phyloP scores from a whole-genome alignment of 2,113 vertebrate species.

The Podocnemis expansa region DNA sequence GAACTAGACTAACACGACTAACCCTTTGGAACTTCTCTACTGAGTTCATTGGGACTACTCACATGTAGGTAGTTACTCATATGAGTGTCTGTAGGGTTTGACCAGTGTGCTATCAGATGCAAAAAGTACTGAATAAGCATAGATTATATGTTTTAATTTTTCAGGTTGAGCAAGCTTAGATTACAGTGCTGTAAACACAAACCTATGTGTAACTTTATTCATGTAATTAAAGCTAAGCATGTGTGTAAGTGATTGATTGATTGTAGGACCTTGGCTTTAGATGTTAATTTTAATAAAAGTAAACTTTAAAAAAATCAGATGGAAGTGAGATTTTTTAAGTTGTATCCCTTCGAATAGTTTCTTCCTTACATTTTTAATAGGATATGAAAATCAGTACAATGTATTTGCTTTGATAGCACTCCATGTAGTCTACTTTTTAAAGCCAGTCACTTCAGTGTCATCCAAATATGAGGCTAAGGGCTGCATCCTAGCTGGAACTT shows the following conservation, averaged over 20 bases:
- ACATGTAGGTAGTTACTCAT: background rate
- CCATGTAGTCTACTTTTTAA: background rate
- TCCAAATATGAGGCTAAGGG: background rate
- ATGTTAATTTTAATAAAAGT: background rate
- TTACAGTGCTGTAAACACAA: background rate
- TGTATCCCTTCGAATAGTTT: background rate
- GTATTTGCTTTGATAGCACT: background rate
- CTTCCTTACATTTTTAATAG: background rate
- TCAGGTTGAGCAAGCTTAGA: background rate
- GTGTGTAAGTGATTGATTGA: background rate
- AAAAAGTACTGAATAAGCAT: background rate
- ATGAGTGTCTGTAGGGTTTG: background rate
- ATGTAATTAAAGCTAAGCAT: background rate
- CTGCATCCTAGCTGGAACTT: background rate
- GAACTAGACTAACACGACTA: too few relatives aligned
- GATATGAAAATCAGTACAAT: background rate
- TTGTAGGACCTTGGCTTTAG: background rate
- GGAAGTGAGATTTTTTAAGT: background rate
- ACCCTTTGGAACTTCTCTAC: too few relatives aligned
- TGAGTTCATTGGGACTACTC: background rate
- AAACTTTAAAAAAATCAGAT: background rate
- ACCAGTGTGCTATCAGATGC: background rate
- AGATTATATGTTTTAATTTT: background rate
- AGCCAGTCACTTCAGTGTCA: background rate
- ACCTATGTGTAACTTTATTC: rapidly evolving